Evolutionary conservation across 2,888 invertebrate species (phyloP).

Genomic region (Drosophila setosimentum): DNA sequence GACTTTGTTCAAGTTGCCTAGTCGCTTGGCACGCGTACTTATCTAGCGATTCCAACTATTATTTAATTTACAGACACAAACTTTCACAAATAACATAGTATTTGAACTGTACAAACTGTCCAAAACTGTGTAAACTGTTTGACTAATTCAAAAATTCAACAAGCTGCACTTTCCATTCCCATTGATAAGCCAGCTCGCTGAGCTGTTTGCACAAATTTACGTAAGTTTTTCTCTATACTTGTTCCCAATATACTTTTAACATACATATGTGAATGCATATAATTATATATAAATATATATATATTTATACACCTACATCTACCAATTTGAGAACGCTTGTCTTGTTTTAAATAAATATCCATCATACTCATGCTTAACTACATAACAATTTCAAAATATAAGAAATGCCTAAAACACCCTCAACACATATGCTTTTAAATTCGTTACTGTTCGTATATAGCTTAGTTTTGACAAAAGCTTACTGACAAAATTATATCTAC

Average conservation of each 20-base stretch:
- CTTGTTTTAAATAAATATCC: constrained; percentile 22
- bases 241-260: constrained; percentile 6
- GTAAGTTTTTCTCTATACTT: constrained; percentile 58
- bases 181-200: constrained; percentile 47
- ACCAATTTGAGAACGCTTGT: constrained; percentile 23
- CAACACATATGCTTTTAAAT: constrained; percentile 40
- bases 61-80: constrained; percentile 34
- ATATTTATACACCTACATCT: constrained; percentile 1
- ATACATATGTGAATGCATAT: constrained; percentile 22
- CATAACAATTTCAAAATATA: constrained; percentile 16
- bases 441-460: not conserved
- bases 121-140: constrained; percentile 24
- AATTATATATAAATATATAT: constrained; percentile 8
- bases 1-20: constrained; percentile 17
- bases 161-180: constrained; percentile 51
- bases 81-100: constrained; percentile 10
- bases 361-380: constrained; percentile 35
- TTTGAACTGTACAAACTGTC: constrained; percentile 32
- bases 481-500: not conserved
- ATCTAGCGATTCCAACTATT: constrained; percentile 32
- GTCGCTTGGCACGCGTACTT: constrained; percentile 25
- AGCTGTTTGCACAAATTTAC: constrained; percentile 61
- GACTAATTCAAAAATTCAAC: constrained; percentile 53
- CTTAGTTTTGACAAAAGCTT: not conserved
- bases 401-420: constrained; percentile 23